Evolutionary conservation across 1,140 invertebrate species (phyloP), one percentile per base, ranked within the genome.

Genomic region (Drosophila malerkotliana): DNA sequence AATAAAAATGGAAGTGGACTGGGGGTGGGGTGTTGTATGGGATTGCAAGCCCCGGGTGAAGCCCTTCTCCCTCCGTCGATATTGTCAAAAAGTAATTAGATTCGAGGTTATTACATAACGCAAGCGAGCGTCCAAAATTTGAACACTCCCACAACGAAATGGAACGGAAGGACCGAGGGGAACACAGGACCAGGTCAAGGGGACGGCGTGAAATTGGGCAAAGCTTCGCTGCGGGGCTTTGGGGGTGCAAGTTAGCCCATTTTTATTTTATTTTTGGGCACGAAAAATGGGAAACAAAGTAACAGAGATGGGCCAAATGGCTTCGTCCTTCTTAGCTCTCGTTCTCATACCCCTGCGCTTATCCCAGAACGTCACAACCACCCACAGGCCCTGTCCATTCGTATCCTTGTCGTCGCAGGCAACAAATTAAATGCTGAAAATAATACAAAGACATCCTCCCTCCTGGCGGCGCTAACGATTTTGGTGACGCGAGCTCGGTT

Each of bases 351-450:
- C 61, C 54, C 61, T 41, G 15, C 39, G 6, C 1, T 24, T 1
- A 7, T 12, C 14, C 41, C 41, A 15, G 9, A 28, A 32, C 14
- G 24, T 32, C 37, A 1, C 60, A 12, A 10, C 28, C 9, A 30
- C 37, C 44, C 18, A 10, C 15, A 26, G 7, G 28, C 18, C 39
- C 24, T 61, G 32, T 14, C 45, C 32, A 41, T 51, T 67, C 34
- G 60, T 41, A 69, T 71, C 64, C 58, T 73, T 51, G 78, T 78
- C 79, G 83, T 88, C 72, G 84, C 79, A 75, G 72, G 79, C 83
- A 88, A 88, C 83, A 88, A 88, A 88, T 88, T 88, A 88, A 88
- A 88, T 88, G 83, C 72, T 83, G 83, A 88, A 88, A 88, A 88
- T 88, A 88, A 88, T 88, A 88, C 84, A 88, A 88, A 88, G 84